phyloP scores from a whole-genome alignment of 37 sponge, comb jelly and placozoan genomes.

The Axinella damicornis region DNA sequence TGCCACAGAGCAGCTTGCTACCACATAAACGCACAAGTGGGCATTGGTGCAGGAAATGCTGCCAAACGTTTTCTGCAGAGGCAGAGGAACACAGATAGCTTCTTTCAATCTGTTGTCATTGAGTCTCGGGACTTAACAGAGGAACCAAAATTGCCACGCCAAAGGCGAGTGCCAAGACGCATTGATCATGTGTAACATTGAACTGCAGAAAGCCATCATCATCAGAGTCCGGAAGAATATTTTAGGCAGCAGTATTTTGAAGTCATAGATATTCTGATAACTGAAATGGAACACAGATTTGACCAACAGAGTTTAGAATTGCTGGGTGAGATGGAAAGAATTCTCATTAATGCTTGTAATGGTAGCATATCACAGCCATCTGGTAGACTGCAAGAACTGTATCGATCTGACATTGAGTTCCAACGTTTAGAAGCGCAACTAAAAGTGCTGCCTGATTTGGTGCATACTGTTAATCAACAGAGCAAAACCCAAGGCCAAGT shows the following conservation, averaged over 20 bases:
- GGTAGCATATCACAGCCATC: too few relatives aligned
- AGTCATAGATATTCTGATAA: constrained; percentile 26
- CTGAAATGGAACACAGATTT: constrained; percentile 31
- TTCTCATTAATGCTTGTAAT: constrained; percentile 13
- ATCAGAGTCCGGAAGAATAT: constrained; percentile 10
- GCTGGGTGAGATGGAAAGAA: constrained; percentile 22
- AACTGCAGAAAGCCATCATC: constrained; percentile 7
- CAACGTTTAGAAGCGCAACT: too few relatives aligned
- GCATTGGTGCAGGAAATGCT: too few relatives aligned
- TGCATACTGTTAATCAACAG: too few relatives aligned
- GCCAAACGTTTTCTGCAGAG: too few relatives aligned
- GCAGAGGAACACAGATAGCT: neutral
- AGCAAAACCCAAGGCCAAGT: too few relatives aligned
- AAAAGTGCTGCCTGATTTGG: too few relatives aligned
- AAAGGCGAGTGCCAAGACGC: neutral
- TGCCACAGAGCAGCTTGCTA: constrained; percentile 24
- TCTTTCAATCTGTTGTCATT: neutral
- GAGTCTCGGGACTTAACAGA: constrained; percentile 23
- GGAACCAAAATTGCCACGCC: constrained; percentile 15
- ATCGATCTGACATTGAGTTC: too few relatives aligned
- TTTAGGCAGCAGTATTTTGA: constrained; percentile 41
- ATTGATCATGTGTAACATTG: constrained; percentile 40
- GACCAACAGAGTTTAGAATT: constrained; percentile 24
- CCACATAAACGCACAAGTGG: too few relatives aligned
- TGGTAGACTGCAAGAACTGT: too few relatives aligned